Base-by-base conservation (phyloP, 2,888 invertebrate species). In the Scelioninae gen. 1 region DNA sequence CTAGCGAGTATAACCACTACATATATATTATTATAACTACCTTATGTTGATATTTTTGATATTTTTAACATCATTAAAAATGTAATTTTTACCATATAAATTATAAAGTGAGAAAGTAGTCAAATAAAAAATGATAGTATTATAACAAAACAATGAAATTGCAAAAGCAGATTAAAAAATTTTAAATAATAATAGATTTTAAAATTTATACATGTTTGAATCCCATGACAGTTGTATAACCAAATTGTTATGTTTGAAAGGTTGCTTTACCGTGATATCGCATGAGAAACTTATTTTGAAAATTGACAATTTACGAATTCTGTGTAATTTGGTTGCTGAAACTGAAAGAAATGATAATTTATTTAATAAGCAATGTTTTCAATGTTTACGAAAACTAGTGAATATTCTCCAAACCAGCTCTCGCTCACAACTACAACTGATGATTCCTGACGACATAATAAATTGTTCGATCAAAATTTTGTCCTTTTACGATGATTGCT, bases 381-480 rank as follows among this genome's bases (percentile, higher is more conserved):
- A 81, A 13, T 80, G 83, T 51, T 77, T 90, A 6, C 55, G 82
- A 5, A 72, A 80, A 29, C 58, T 91, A 29, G 32, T 81, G 0
- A 53, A 58, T 5, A 86, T 90, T 53, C 62, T 88, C 10, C 87
- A 83, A 40, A 69, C 75, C 6, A 86, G 86, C 9, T 84, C 85
- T 0, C 65, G 75, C 7, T 23, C 74, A 1, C 88, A 91, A 69
- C 34, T 91, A 29, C 79, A 86, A 40, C 7, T 15, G 10, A 47
- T 85, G 5, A 66, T 84, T 38, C 87, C 89, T 8, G 43, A 78
- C 4, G 55, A 53, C 6, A 80, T 92, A 7, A 47, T 90, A 7
- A 75, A 45, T 5, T 89, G 88, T 31, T 68, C 88, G 0, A 82
- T 91, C 3, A 89, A 84, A 80, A 78, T 89, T 15, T 62, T 90